phyloP scores from a whole-genome alignment of 2,888 invertebrate species.

The Sphinx pinastri region DNA sequence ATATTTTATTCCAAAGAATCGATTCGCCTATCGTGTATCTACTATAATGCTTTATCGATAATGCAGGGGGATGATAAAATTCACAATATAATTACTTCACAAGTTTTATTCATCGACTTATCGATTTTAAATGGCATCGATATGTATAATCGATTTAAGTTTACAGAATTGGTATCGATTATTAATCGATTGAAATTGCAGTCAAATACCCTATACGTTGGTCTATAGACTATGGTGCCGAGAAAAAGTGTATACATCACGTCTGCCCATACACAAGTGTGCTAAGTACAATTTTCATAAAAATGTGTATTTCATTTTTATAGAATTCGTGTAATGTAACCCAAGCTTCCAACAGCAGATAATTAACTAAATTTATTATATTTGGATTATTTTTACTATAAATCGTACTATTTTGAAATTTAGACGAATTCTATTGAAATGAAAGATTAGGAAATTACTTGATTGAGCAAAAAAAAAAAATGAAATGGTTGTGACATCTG shows the following conservation, averaged over 20 bases:
- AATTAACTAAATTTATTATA: too few relatives aligned
- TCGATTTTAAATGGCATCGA: not conserved
- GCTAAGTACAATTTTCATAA: not conserved
- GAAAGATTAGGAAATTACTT: too few relatives aligned
- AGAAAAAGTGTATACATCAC: not conserved
- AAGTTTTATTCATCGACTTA: not conserved
- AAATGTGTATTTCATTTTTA: too few relatives aligned
- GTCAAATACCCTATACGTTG: not conserved
- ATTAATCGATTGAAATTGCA: not conserved
- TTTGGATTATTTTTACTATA: too few relatives aligned
- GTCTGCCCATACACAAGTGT: not conserved
- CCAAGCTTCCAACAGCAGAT: too few relatives aligned
- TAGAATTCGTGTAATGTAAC: too few relatives aligned
- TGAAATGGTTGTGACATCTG: too few relatives aligned
- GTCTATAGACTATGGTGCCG: not conserved
- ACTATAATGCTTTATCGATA: not conserved
- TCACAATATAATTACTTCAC: not conserved
- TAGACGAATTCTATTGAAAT: too few relatives aligned
- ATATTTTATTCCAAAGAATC: too few relatives aligned
- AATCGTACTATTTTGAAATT: too few relatives aligned
- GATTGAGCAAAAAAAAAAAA: too few relatives aligned
- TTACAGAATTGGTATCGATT: not conserved
- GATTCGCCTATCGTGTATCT: too few relatives aligned
- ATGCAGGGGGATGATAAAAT: not conserved
- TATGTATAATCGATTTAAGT: not conserved